Evolutionary conservation across 2,113 vertebrate species (phyloP).

Genomic region (Regulus satrapa): DNA sequence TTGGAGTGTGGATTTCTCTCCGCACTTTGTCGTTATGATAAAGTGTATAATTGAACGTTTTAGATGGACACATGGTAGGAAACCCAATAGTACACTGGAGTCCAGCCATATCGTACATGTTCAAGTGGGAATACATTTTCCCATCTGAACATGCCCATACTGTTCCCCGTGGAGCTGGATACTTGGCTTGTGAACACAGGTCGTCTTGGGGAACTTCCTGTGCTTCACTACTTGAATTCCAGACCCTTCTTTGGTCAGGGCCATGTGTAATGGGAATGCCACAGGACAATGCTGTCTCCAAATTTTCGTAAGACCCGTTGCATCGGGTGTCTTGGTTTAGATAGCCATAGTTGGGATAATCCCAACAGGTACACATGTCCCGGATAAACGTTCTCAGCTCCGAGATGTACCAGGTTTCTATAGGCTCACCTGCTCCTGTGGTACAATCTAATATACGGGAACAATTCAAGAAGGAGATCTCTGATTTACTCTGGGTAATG

Average conservation of each 20-base stretch:
- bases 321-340: not conserved
- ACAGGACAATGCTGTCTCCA: not conserved
- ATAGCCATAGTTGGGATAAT: not conserved
- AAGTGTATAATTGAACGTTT: not conserved
- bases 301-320: not conserved
- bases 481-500: not conserved
- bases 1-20: not conserved
- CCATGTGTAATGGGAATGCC: not conserved
- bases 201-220: not conserved
- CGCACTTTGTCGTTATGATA: not conserved
- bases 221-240: not conserved
- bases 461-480: not conserved
- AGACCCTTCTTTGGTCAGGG: not conserved
- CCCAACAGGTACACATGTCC: slow-evolving; percentile 11
- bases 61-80: slow-evolving; percentile 2
- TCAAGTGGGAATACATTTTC: slow-evolving; percentile 7
- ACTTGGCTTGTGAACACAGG: not conserved
- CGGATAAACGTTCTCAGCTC: slow-evolving; percentile 8
- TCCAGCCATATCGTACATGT: slow-evolving; percentile 17
- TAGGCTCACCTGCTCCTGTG: not conserved
- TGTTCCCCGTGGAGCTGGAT: not conserved
- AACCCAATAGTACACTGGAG: not conserved
- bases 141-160: slow-evolving; percentile 17
- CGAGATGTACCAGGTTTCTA: not conserved
- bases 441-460: not conserved